phyloP scores from a whole-genome alignment of 2,113 vertebrate genomes.

The Helogale parvula region DNA sequence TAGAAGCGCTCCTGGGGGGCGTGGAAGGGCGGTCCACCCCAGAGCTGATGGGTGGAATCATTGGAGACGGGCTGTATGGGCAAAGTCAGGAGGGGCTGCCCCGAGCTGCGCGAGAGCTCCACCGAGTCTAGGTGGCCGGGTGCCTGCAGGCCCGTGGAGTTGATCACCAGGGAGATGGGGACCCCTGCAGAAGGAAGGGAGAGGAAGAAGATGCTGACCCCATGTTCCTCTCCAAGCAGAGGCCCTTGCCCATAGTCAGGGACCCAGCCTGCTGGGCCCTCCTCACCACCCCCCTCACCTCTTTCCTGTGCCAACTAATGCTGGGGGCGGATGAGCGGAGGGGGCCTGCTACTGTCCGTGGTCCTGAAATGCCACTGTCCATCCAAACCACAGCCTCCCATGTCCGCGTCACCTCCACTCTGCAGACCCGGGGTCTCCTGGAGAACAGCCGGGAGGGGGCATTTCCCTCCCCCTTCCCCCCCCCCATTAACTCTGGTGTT shows the following conservation, averaged over 20 bases:
- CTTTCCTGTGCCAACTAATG: fast-evolving
- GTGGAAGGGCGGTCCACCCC: constrained; percentile 89
- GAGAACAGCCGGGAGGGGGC: background rate
- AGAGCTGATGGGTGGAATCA: constrained; percentile 87
- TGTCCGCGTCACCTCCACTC: fast-evolving
- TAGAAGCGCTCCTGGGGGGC: constrained; percentile 92
- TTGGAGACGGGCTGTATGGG: constrained; percentile 84
- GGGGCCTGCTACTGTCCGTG: constrained; percentile 65
- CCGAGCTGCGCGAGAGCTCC: constrained; percentile 90
- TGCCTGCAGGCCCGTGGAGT: constrained; percentile 89
- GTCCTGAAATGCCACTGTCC: constrained; percentile 57
- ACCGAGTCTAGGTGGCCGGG: constrained; percentile 89
- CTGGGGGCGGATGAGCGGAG: background rate
- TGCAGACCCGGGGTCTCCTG: fast-evolving
- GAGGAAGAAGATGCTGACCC: background rate
- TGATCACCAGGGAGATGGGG: constrained; percentile 91
- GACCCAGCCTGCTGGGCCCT: background rate
- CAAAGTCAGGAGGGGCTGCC: constrained; percentile 88
- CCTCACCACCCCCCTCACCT: background rate
- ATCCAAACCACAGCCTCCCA: fast-evolving
- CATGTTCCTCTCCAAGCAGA: background rate
- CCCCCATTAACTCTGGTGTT: background rate
- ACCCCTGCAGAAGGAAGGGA: constrained; percentile 85
- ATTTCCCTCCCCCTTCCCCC: fast-evolving
- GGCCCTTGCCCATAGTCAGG: background rate